These are phyloP conservation scores for Lamprologus lemairii DNA, from an alignment of 2,113 vertebrate genomes.

Conservation along the genomic window DNA sequence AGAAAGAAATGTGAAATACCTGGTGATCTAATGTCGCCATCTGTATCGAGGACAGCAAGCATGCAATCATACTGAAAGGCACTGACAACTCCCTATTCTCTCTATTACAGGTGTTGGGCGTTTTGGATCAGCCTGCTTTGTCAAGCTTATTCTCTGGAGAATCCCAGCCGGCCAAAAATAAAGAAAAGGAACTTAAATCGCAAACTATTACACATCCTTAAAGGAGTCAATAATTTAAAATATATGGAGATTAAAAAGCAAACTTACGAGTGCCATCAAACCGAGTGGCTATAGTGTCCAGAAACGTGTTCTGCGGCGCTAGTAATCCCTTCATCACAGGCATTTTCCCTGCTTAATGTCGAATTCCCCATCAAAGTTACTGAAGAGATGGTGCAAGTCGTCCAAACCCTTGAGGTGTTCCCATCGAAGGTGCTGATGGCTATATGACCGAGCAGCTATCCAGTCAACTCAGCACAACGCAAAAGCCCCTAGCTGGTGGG, in stretches of 20 bases:
- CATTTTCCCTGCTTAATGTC: conserved; percentile 85
- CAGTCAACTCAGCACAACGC: conserved; percentile 42
- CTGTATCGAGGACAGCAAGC: background rate
- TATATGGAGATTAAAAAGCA: background rate
- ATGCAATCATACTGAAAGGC: background rate
- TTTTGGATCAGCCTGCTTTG: background rate
- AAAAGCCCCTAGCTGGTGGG: background rate
- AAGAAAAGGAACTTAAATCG: background rate
- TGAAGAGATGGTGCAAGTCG: conserved; percentile 28
- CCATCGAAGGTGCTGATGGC: conserved; percentile 17
- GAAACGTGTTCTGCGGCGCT: conserved; percentile 97
- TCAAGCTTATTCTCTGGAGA: background rate
- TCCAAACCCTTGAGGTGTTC: conserved; percentile 24
- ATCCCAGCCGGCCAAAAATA: background rate
- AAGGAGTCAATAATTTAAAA: background rate
- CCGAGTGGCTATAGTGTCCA: conserved; percentile 95
- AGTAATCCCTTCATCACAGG: conserved; percentile 99
- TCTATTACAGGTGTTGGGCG: background rate
- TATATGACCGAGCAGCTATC: conserved; percentile 8
- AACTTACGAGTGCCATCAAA: conserved; percentile 99
- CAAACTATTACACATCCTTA: background rate
- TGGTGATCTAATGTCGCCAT: background rate
- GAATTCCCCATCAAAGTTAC: conserved; percentile 93
- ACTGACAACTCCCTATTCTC: background rate
- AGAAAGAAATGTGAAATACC: background rate